Evolutionary conservation across 2,888 invertebrate species (phyloP), one percentile per base, ranked within the genome.

Genomic region (Erannis defoliaria): DNA sequence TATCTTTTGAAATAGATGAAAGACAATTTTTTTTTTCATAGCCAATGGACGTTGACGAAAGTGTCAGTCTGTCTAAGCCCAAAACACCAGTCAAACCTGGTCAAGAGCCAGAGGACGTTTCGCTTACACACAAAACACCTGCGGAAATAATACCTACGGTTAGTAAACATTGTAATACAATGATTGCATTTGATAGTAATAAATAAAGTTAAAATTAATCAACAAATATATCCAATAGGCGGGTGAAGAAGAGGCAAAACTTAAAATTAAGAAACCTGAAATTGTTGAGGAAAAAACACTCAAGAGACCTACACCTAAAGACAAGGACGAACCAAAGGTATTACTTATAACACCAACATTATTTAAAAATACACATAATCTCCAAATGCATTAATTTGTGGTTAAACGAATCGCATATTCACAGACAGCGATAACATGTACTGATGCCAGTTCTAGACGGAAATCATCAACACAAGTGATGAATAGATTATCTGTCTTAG

Each of bases 41-140:
- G 91, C 85, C 90, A 35, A 91, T 91, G 92, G 92, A 92, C 40
- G 86, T 90, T 85, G 86, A 92, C 81, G 81, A 94, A 93, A 90
- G 78, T 66, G 79, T 91, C 66, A 91, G 81, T 68, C 60, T 93
- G 37, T 81, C 85, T 54, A 90, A 90, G 67, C 92, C 91, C 35
- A 92, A 89, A 71, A 61, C 81, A 63, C 86, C 88, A 42, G 80
- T 71, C 37, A 90, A 90, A 66, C 89, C 90, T 72, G 90, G 82
- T 59, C 77, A 87, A 65, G 84, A 87, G 71, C 92, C 93, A 51
- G 93, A 92, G 77, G 89, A 91, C 1, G 92, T 91, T 66, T 87
- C 90, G 53, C 86, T 91, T 37, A 90, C 90, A 81, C 93, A 93
- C 74, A 93, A 90, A 85, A 92, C 90, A 77, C 92, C 92, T 19